A percentile compares a stretch with the other conserved stretches of the same genome.
phyloP scores from a whole-genome alignment of 2,113 vertebrate genomes.

The Electrona antarctica region DNA sequence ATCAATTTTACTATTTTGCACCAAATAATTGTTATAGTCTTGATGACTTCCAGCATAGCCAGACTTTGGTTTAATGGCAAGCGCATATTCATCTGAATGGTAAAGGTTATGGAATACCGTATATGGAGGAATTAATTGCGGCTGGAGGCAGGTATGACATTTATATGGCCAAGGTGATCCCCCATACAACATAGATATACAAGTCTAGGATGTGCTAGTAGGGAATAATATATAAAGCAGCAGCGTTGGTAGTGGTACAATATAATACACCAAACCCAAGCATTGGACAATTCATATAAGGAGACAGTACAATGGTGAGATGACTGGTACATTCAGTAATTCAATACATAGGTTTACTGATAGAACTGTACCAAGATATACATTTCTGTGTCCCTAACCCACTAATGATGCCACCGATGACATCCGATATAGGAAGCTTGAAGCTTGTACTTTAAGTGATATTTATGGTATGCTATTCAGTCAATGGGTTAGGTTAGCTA shows the following conservation, averaged over 20 bases:
- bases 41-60: conserved; percentile 36
- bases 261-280: no score
- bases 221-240: not conserved
- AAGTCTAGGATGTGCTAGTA: not conserved
- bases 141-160: conserved; percentile 32
- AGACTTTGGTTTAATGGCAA: conserved; percentile 23
- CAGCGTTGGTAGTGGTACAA: no score
- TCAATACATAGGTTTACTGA: no score
- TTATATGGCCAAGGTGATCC: conserved; percentile 45
- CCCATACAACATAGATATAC: conserved; percentile 11
- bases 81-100: conserved; percentile 15
- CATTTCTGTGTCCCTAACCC: no score
- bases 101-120: conserved; percentile 48
- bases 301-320: not conserved
- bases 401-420: no score
- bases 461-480: no score
- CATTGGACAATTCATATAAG: not conserved
- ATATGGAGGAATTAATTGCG: conserved; percentile 44
- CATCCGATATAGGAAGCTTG: no score
- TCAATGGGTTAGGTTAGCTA: no score
- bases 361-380: no score
- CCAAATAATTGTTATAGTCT: conserved; percentile 37
- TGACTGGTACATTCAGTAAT: no score
- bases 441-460: no score
- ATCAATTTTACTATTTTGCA: conserved; percentile 21